Evolutionary conservation across 2,888 invertebrate species (phyloP).

Genomic region (Bursaphelenchus okinawaensis): DNA sequence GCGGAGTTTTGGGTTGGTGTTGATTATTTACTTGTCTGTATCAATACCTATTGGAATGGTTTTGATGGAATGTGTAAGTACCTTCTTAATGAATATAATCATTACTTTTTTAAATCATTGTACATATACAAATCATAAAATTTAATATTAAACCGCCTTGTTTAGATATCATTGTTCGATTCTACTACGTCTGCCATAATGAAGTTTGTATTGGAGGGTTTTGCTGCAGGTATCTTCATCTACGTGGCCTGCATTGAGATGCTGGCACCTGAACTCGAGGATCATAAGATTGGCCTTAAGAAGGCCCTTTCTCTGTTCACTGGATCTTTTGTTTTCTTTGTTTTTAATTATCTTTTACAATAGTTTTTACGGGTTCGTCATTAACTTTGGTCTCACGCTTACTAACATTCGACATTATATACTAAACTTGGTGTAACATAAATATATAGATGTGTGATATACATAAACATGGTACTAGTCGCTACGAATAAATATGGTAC

Average conservation of each 20-base stretch:
- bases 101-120: slow-evolving; percentile 5
- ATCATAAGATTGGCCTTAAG: slow-evolving; percentile 22
- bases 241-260: slow-evolving; percentile 54
- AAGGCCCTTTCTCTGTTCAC: slow-evolving; percentile 22
- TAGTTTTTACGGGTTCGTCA: background rate
- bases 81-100: background rate
- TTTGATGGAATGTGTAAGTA: slow-evolving; percentile 35
- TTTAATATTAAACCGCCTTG: background rate
- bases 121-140: background rate
- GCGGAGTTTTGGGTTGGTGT: slow-evolving; percentile 30
- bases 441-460: too few species aligned
- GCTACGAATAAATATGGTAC: too few species aligned
- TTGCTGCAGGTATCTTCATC: slow-evolving; percentile 54
- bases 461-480: too few species aligned
- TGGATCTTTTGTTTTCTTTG: slow-evolving; percentile 18
- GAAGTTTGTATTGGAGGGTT: slow-evolving; percentile 46
- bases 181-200: slow-evolving; percentile 32
- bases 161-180: slow-evolving; percentile 39
- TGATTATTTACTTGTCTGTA: slow-evolving; percentile 38
- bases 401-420: background rate
- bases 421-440: background rate
- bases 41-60: slow-evolving; percentile 49
- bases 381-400: background rate
- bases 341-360: slow-evolving; percentile 17
- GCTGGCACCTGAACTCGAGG: slow-evolving; percentile 39